Conservation (phyloP, 2,888 invertebrate species). For the Dasypogon diadema region DNA sequence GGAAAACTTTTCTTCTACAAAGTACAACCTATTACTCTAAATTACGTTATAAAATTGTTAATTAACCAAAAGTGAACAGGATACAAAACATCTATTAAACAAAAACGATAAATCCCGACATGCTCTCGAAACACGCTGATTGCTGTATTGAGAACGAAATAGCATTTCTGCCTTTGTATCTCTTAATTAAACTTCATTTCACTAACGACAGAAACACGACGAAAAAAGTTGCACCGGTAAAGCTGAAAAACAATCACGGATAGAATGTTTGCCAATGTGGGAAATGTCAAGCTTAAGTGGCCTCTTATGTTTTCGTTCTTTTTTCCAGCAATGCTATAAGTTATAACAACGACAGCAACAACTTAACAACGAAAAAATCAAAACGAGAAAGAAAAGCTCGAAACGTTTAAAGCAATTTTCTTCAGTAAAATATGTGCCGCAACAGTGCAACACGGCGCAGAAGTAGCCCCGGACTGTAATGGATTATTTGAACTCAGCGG, state of each 20-base stretch:
- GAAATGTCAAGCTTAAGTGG: slow-evolving; percentile 52
- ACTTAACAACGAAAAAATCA: slow-evolving; percentile 29
- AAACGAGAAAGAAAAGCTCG: slow-evolving; percentile 38
- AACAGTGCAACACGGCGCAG: slow-evolving; percentile 18
- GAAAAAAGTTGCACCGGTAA: slow-evolving; percentile 3
- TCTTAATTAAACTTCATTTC: slow-evolving; percentile 47
- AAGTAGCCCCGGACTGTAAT: slow-evolving; percentile 42
- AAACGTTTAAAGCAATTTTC: slow-evolving; percentile 50
- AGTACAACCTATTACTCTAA: no score
- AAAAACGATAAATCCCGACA: slow-evolving; percentile 31
- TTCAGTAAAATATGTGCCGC: slow-evolving; percentile 49
- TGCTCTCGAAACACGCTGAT: slow-evolving; percentile 40
- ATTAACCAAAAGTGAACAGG: neutral
- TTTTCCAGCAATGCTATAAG: slow-evolving; percentile 41
- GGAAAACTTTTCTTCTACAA: no score
- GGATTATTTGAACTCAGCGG: slow-evolving; percentile 36
- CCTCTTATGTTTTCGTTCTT: slow-evolving; percentile 51
- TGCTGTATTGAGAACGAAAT: slow-evolving; percentile 40
- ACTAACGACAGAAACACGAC: neutral
- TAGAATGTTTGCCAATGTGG: slow-evolving; percentile 48
- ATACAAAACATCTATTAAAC: slow-evolving; percentile 6
- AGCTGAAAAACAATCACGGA: slow-evolving; percentile 40
- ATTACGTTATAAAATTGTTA: neutral
- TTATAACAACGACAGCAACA: slow-evolving; percentile 50
- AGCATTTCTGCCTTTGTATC: slow-evolving; percentile 43